phyloP scores from a whole-genome alignment of 2,797 vertebrate species.

The Muscicapa striata region DNA sequence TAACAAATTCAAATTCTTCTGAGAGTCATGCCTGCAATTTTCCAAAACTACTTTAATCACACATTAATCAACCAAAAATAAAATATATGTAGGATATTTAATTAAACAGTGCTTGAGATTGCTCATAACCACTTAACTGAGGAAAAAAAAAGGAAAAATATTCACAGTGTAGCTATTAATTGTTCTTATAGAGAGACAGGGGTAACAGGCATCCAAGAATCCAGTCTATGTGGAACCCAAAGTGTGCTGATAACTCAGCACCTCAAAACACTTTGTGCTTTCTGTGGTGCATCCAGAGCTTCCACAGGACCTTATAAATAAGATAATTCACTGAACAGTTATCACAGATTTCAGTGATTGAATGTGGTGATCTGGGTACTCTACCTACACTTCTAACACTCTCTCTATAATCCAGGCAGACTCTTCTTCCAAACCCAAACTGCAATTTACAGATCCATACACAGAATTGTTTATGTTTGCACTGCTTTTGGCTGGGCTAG shows the following conservation, averaged over 20 bases:
- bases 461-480: not conserved
- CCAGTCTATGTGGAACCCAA: not conserved
- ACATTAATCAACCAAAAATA: not conserved
- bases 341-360: not conserved
- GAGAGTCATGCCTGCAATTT: not conserved
- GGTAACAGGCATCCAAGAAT: not conserved
- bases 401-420: not conserved
- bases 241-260: not conserved
- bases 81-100: not conserved
- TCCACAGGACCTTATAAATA: not conserved
- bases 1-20: slow-evolving; percentile 9
- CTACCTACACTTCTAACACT: not conserved
- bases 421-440: not conserved
- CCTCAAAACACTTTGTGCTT: not conserved
- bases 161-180: not conserved
- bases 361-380: not conserved
- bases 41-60: not conserved
- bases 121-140: not conserved
- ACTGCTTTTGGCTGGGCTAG: not conserved
- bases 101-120: not conserved
- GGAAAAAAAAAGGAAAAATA: not conserved
- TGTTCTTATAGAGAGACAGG: not conserved
- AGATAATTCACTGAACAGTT: not conserved
- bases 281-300: not conserved
- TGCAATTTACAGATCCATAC: not conserved